Evolutionary conservation across 1,140 invertebrate species (phyloP), one percentile per base, ranked within the genome.

Genomic region (Papilio polyxenes): DNA sequence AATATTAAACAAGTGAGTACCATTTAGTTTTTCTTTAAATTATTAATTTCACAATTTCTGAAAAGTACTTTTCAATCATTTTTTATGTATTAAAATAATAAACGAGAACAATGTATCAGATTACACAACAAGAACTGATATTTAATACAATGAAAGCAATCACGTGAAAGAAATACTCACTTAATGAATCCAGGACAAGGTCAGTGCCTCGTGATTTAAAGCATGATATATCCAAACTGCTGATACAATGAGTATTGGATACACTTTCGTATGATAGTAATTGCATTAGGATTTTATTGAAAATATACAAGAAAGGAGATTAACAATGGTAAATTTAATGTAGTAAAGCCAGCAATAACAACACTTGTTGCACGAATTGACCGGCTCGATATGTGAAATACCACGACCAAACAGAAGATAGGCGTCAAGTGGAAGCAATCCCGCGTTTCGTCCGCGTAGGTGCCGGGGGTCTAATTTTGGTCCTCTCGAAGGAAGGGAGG

Each of bases 161-260:
- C 65, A 69, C 65, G 23, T 69, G 65, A 69, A 69, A 69, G 65
- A 69, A 37, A 31, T 15, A 69, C 23, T 10, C 31, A 65, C 59
- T 65, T 65, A 65, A 23, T 65, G 59, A 69, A 69, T 69, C 31
- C 65, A 69, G 65, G 65, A 69, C 65, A 69, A 69, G 65, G 65
- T 69, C 65, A 69, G 23, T 69, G 65, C 11, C 65, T 23, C 3
- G 11, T 69, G 65, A 37, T 69, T 37, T 15, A 69, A 69, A 37
- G 4, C 31, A 62, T 17, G 9, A 37, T 9, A 69, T 37, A 69
- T 69, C 31, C 65, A 11, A 37, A 37, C 65, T 15, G 31, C 23
- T 31, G 23, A 69, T 69, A 31, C 23, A 69, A 69, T 13, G 1
- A 69, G 9, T 31, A 65, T 65, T 31, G 9, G 13, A 69, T 65